Evolutionary conservation across 2,888 invertebrate genomes (phyloP), one percentile per base, ranked within the genome.

Genomic region (Microctonus brassicae): DNA sequence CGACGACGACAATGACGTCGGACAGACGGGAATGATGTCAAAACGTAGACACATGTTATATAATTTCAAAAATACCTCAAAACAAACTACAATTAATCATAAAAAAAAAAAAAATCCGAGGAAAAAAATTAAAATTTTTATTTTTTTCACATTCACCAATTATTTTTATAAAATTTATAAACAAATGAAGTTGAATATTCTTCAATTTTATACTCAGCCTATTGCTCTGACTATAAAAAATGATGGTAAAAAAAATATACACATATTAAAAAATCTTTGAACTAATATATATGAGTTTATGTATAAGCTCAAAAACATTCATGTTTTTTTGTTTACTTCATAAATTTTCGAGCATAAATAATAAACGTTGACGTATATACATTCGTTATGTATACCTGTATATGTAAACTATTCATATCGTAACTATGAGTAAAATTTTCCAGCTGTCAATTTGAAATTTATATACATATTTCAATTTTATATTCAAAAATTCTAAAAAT

Each of bases 1-100:
- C 68, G 34, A 68, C 47, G 34, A 70, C 34, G 57, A 73, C 68
- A 22, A 66, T 13, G 11, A 55, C 55, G 5, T 13, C 9, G 64
- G 57, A 61, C 65, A 57, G 73, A 73, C 39, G 1, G 39, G 39
- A 13, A 39, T n/a, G 39, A 39, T 39, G n/a, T n/a, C n/a, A 39
- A 39, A 5, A 39, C 13, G 39, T 39, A 5, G 39, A 39, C 39
- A n/a, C n/a, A n/a, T n/a, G n/a, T n/a, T n/a, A n/a, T n/a, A n/a
- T n/a, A n/a, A n/a, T n/a, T n/a, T n/a, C n/a, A n/a, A n/a, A n/a
- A n/a, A n/a, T n/a, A n/a, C n/a, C n/a, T n/a, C n/a, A n/a, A n/a
- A n/a, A n/a, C n/a, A n/a, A n/a, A n/a, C n/a, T n/a, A n/a, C n/a
- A n/a, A n/a, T n/a, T n/a, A n/a, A n/a, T n/a, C n/a, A n/a, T n/a